Conservation (phyloP, 2,888 invertebrate genomes). For the Sphaerophoria taeniata region DNA sequence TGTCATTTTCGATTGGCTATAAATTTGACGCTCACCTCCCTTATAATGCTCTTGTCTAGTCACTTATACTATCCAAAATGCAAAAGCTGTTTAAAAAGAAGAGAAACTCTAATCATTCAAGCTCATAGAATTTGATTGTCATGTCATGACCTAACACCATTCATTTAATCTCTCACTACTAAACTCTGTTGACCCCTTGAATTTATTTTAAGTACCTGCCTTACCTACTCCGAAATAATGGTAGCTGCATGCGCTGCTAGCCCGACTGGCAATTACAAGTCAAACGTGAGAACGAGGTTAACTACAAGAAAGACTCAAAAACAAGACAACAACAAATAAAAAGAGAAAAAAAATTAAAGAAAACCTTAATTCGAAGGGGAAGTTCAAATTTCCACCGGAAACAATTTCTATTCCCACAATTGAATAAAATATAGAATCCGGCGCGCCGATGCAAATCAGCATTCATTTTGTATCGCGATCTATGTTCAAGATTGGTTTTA, state of each 20-base stretch:
- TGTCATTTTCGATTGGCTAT: no score
- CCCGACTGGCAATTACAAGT: background rate
- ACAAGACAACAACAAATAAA: background rate
- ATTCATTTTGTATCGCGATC: conserved; percentile 42
- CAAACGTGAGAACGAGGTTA: conserved; percentile 48
- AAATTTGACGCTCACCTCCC: no score
- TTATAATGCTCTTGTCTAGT: no score
- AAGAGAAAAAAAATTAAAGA: background rate
- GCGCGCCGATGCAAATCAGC: conserved; percentile 7
- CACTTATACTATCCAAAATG: background rate
- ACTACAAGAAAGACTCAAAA: background rate
- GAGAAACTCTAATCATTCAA: conserved; percentile 6
- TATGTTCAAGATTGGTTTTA: conserved; percentile 29
- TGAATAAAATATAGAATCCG: conserved; percentile 1
- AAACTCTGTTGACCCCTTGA: conserved; percentile 38
- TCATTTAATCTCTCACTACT: conserved; percentile 14
- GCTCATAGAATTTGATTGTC: conserved; percentile 14
- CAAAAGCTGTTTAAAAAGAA: background rate
- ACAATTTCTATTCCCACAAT: conserved; percentile 47
- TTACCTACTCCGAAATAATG: background rate
- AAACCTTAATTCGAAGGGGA: conserved; percentile 17
- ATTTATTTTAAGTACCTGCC: conserved; percentile 27
- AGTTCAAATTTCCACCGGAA: conserved; percentile 36
- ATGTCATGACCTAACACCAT: conserved; percentile 49
- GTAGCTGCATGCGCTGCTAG: conserved; percentile 6